Conservation (phyloP, 2,888 invertebrate species). For the Drosophila robusta region DNA sequence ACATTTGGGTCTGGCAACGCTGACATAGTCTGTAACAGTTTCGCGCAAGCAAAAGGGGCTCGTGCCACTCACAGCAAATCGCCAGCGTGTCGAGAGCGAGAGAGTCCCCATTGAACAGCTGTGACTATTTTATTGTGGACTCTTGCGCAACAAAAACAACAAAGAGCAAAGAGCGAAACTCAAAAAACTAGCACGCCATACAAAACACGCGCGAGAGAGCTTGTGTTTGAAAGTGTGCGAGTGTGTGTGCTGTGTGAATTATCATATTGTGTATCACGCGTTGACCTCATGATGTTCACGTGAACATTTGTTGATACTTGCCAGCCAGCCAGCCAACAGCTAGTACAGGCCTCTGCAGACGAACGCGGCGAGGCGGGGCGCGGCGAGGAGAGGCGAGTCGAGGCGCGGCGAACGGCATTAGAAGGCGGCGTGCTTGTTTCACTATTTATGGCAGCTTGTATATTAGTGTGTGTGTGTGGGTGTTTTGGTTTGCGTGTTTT, state of each 20-base stretch:
- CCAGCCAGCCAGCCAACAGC: conserved; percentile 28
- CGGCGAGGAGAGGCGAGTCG: conserved; percentile 2
- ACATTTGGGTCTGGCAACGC: conserved; percentile 61
- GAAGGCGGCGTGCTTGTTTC: conserved; percentile 64
- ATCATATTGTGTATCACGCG: conserved; percentile 88
- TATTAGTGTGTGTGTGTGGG: conserved; percentile 18
- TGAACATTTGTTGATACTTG: conserved; percentile 85
- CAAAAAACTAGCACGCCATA: conserved; percentile 77
- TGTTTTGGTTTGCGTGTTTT: conserved; percentile 52
- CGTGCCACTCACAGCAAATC: conserved; percentile 89
- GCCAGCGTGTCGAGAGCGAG: conserved; percentile 51
- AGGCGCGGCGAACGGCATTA: conserved; percentile 23
- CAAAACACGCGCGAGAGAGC: conserved; percentile 55
- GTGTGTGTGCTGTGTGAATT: conserved; percentile 86
- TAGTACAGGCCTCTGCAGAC: conserved; percentile 6
- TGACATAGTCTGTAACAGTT: conserved; percentile 52
- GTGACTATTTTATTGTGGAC: conserved; percentile 63
- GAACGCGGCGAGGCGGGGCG: conserved; percentile 13
- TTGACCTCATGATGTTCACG: conserved; percentile 90
- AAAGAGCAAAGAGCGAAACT: conserved; percentile 30
- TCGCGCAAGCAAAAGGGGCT: conserved; percentile 87
- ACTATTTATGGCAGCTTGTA: conserved; percentile 34
- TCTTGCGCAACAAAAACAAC: conserved; percentile 76
- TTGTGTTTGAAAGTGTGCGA: conserved; percentile 65
- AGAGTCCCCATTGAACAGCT: conserved; percentile 62